Conservation (phyloP, 2,888 invertebrate genomes). For the Heterodera filipjevi region DNA sequence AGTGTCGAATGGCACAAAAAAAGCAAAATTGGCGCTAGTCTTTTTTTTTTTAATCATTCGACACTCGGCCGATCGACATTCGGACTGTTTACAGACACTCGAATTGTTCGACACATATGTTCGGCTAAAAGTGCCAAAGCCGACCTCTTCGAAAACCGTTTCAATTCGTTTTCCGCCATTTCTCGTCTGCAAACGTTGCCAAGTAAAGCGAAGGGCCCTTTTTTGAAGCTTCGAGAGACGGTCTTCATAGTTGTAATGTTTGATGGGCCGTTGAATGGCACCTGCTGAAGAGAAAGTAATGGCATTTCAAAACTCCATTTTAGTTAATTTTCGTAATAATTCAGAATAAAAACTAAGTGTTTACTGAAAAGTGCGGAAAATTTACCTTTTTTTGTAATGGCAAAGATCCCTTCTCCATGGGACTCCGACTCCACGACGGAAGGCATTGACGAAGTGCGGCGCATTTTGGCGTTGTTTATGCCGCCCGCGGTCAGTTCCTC, state of each 20-base stretch:
- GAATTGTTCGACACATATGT: too few relatives aligned
- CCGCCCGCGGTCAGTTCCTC: slow-evolving; percentile 1
- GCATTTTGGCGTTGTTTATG: slow-evolving; percentile 31
- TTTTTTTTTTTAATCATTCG: too few relatives aligned
- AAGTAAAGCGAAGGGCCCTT: slow-evolving; percentile 60
- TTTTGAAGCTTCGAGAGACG: slow-evolving; percentile 62
- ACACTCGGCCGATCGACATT: too few relatives aligned
- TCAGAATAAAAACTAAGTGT: too few relatives aligned
- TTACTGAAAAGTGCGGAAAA: too few relatives aligned
- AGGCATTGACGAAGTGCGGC: slow-evolving; percentile 63
- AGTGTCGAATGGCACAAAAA: too few relatives aligned
- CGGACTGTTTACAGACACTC: too few relatives aligned
- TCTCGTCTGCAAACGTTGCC: slow-evolving; percentile 63
- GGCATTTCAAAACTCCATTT: not conserved
- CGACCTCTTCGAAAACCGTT: slow-evolving; percentile 62
- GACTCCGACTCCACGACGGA: slow-evolving; percentile 46
- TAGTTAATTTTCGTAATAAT: too few relatives aligned
- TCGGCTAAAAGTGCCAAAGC: not conserved
- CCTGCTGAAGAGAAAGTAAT: not conserved
- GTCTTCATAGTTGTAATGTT: slow-evolving; percentile 62
- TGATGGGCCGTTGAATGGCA: slow-evolving; percentile 18
- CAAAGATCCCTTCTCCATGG: not conserved
- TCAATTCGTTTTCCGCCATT: slow-evolving; percentile 64
- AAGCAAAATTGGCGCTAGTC: too few relatives aligned
- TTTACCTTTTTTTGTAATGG: not conserved